A percentile compares a stretch with the other conserved stretches of the same genome.
These are phyloP conservation scores for Rugalucina vietnamica DNA, from an alignment of 2,888 invertebrate genomes.

Conservation along the genomic window DNA sequence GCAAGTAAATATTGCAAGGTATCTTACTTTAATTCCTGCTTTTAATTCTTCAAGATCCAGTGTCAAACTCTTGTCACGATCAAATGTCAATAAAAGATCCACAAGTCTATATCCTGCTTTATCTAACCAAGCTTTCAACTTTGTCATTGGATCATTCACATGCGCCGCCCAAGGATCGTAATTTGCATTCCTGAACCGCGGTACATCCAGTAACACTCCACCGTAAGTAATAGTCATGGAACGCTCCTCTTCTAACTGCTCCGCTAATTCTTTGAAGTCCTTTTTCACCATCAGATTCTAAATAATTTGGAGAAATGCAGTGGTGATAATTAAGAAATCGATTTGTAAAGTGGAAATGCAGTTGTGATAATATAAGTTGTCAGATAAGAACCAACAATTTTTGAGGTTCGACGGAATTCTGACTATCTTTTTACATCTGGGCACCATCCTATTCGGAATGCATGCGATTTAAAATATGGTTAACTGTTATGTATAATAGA, in stretches of 20 bases:
- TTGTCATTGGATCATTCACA: slow-evolving; percentile 76
- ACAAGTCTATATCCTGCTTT: slow-evolving; percentile 71
- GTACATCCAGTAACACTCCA: slow-evolving; percentile 66
- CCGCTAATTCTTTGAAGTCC: slow-evolving; percentile 72
- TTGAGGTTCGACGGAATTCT: too few species aligned
- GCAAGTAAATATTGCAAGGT: background rate
- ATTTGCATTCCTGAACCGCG: slow-evolving; percentile 38
- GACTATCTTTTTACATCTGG: too few species aligned
- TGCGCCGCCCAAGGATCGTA: slow-evolving; percentile 50
- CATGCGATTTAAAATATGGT: too few species aligned
- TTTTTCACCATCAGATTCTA: slow-evolving; percentile 75
- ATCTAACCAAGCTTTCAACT: slow-evolving; percentile 73
- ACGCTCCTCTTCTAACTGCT: slow-evolving; percentile 66
- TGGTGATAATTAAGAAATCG: too few species aligned
- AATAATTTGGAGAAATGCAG: too few species aligned
- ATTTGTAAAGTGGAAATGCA: too few species aligned
- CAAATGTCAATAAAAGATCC: slow-evolving; percentile 74
- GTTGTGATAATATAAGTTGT: too few species aligned
- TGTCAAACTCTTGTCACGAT: slow-evolving; percentile 71
- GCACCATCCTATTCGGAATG: too few species aligned
- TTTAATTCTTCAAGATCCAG: slow-evolving; percentile 71
- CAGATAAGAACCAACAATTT: too few species aligned
- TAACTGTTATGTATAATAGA: too few species aligned
- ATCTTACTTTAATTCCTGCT: slow-evolving; percentile 69
- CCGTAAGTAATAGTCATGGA: slow-evolving; percentile 70